Evolutionary conservation across 2,797 vertebrate species (phyloP).

Genomic region (Nyctalus aviator): DNA sequence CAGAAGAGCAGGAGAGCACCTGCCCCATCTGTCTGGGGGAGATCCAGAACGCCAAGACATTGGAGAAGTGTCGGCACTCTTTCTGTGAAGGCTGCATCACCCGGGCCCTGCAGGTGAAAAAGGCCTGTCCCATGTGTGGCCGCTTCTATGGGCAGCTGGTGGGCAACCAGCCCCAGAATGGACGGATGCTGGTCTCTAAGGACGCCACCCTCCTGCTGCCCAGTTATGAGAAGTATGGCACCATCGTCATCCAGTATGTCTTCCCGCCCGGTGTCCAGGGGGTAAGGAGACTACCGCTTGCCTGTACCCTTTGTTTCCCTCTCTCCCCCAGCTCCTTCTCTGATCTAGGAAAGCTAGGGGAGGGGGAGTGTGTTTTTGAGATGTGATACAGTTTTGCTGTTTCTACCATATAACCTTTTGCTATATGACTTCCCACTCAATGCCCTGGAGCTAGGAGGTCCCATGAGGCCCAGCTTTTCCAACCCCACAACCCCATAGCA

Average conservation of each 20-base stretch:
- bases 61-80: slow-evolving; percentile 95
- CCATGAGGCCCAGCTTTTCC: slow-evolving; percentile 43
- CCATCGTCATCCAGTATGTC: slow-evolving; percentile 97
- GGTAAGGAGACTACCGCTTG: slow-evolving; percentile 87
- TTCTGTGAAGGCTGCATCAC: slow-evolving; percentile 96
- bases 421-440: background rate
- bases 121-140: slow-evolving; percentile 95
- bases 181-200: slow-evolving; percentile 95
- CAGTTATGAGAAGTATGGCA: slow-evolving; percentile 94
- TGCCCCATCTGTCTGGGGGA: slow-evolving; percentile 97
- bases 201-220: slow-evolving; percentile 94
- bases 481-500: background rate
- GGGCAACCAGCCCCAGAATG: slow-evolving; percentile 96
- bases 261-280: slow-evolving; percentile 95
- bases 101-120: slow-evolving; percentile 95
- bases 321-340: background rate
- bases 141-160: slow-evolving; percentile 95
- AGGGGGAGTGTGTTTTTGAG: background rate
- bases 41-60: slow-evolving; percentile 93
- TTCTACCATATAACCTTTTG: background rate
- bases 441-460: background rate
- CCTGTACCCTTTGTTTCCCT: slow-evolving; percentile 1
- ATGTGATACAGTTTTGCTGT: background rate
- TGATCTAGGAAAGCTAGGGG: background rate
- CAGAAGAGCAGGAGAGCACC: slow-evolving; percentile 90